phyloP scores from a whole-genome alignment of 2,113 vertebrate species.

The Cinclus cinclus region DNA sequence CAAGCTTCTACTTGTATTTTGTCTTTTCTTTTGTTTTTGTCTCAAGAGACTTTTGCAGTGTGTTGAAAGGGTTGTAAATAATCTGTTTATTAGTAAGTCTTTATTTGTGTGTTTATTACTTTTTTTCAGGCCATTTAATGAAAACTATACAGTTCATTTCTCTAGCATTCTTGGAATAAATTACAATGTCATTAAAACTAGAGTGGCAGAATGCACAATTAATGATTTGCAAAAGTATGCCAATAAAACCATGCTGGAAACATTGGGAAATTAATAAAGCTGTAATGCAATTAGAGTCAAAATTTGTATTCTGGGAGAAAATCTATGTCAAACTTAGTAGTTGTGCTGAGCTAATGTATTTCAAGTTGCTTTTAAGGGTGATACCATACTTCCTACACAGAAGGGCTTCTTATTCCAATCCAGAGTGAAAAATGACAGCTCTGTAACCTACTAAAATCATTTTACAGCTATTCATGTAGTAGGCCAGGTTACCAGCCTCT shows the following conservation, averaged over 20 bases:
- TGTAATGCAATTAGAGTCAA: background rate
- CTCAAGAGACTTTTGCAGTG: background rate
- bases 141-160: conserved; percentile 65
- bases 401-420: background rate
- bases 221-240: conserved; percentile 63
- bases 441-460: background rate
- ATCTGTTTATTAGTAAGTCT: conserved; percentile 49
- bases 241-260: conserved; percentile 38
- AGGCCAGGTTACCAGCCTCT: background rate
- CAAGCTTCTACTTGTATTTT: background rate
- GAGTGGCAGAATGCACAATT: conserved; percentile 56
- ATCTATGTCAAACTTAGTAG: background rate
- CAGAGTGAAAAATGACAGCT: background rate
- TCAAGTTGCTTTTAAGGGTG: background rate
- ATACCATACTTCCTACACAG: background rate
- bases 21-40: background rate
- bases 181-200: conserved; percentile 50
- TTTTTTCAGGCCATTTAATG: conserved; percentile 54
- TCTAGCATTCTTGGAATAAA: conserved; percentile 57
- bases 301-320: background rate
- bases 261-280: conserved; percentile 11
- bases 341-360: background rate
- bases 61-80: conserved; percentile 33
- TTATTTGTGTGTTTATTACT: conserved; percentile 55
- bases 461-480: background rate